Base-by-base conservation (phyloP, 1,140 invertebrate species). In the Trypoxylus dichotomus region DNA sequence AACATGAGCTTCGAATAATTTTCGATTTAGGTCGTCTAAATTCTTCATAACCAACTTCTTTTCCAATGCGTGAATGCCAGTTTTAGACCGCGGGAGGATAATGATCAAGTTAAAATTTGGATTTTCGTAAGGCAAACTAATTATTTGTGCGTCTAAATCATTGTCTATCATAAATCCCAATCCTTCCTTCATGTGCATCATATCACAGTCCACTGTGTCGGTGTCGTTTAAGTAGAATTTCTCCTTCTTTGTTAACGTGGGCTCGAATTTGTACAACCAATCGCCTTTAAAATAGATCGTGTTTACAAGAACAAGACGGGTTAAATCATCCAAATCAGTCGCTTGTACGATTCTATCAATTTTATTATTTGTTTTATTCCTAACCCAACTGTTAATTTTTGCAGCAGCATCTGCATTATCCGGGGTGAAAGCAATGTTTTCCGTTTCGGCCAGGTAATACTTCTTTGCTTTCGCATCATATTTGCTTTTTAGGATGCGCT, bases 261-360 rank as follows among this genome's bases (percentile, higher is more conserved):
- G 2, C 81, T 83, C 79, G 80, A 94, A 94, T 78, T 89, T 84
- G 13, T 85, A 84, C 54, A 87, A 82, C 93, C 93, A 94, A 21
- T 86, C 86, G 47, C 92, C 94, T 88, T 95, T 96, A 86, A 97
- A 97, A 84, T 96, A 95, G 54, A 97, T 88, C 8, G 94, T 94
- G 87, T 96, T 97, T 1, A 95, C 86, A 0, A 97, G 86, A 5
- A 97, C 89, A 27, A 96, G 78, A 76, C 86, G 89, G 80, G 90
- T 91, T 32, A 87, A 81, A n/a, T 83, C 79, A 77, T 89, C 81
- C 3, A 94, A 86, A 79, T 86, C 86, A 82, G 87, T 90, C 82
- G 85, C 76, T 27, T 87, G 81, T 42, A 96, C 85, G 10, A 95
- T 85, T 83, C 94, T 86, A 79, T 90, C 90, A 76, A 96, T 94